These are phyloP conservation scores for Anticlea derivata DNA, from an alignment of 2,888 invertebrate genomes.

Conservation along the genomic window DNA sequence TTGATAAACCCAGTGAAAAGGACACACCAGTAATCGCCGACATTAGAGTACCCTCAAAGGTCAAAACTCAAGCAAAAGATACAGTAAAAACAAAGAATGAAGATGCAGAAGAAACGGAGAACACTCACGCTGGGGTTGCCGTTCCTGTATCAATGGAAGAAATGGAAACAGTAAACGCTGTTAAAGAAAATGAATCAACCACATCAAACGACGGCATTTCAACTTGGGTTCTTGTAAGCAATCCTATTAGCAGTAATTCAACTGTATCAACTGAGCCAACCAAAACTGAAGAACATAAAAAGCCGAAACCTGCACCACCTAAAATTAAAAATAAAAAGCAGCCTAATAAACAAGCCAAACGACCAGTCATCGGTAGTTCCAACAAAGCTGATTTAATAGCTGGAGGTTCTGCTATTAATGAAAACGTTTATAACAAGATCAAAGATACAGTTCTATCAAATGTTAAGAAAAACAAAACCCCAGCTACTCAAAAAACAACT, in stretches of 20 bases:
- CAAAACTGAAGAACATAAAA: slow-evolving; percentile 64
- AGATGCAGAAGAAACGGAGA: slow-evolving; percentile 67
- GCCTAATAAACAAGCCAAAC: slow-evolving; percentile 58
- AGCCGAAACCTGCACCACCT: slow-evolving; percentile 56
- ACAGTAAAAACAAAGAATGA: slow-evolving; percentile 71
- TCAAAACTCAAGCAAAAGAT: slow-evolving; percentile 81
- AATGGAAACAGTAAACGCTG: slow-evolving; percentile 81
- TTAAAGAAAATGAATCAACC: slow-evolving; percentile 67
- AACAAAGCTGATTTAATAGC: slow-evolving; percentile 78
- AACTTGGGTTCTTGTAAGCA: slow-evolving; percentile 89
- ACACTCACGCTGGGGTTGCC: slow-evolving; percentile 86
- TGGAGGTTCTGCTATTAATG: slow-evolving; percentile 75
- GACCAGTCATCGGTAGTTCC: slow-evolving; percentile 72
- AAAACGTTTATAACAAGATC: slow-evolving; percentile 83
- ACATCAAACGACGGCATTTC: slow-evolving; percentile 88
- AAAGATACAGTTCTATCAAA: slow-evolving; percentile 85
- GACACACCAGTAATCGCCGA: slow-evolving; percentile 77
- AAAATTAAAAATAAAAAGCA: slow-evolving; percentile 71
- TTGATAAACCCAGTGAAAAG: slow-evolving; percentile 72
- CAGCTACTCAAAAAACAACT: slow-evolving; percentile 49
- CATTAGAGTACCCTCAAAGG: slow-evolving; percentile 85
- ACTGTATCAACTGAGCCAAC: slow-evolving; percentile 68
- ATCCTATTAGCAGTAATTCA: slow-evolving; percentile 59
- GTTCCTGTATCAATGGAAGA: slow-evolving; percentile 87
- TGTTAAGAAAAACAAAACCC: slow-evolving; percentile 77